Percentiles rank a stretch among this genome's conserved stretches.
phyloP scores from a whole-genome alignment of 2,113 vertebrate species.

The Pluvianellus socialis region DNA sequence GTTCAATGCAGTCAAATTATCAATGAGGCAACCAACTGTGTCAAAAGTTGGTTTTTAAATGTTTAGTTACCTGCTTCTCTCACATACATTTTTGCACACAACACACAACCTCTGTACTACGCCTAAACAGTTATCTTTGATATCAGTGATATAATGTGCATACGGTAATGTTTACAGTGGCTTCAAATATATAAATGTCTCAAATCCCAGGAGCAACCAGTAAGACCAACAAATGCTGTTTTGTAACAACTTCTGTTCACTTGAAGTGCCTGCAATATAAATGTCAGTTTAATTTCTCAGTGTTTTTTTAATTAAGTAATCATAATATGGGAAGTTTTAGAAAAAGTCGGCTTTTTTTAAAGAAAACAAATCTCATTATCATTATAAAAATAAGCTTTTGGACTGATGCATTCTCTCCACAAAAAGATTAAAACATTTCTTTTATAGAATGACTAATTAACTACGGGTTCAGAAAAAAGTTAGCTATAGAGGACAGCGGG shows the following conservation, averaged over 20 bases:
- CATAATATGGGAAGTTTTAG: accelerated
- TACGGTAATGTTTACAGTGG: neutral
- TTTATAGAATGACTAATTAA: neutral
- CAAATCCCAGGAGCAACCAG: neutral
- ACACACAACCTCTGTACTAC: accelerated
- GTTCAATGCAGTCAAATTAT: neutral
- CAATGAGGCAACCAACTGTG: neutral
- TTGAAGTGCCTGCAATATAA: neutral
- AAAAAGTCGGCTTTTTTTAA: neutral
- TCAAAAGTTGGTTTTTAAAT: neutral
- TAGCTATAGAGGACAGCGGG: neutral
- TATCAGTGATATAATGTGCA: neutral
- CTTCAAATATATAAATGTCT: neutral
- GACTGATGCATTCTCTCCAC: neutral
- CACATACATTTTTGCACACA: neutral
- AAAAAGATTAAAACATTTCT: neutral
- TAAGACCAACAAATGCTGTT: neutral
- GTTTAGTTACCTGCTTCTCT: neutral
- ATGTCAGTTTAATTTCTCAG: neutral
- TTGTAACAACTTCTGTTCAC: neutral
- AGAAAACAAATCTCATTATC: neutral
- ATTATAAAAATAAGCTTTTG: neutral
- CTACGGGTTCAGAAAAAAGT: neutral
- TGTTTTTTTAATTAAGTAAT: neutral
- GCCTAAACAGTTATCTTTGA: neutral